Evolutionary conservation across 2,888 invertebrate species (phyloP), one percentile per base, ranked within the genome.

Genomic region (Aricia artaxerxes): DNA sequence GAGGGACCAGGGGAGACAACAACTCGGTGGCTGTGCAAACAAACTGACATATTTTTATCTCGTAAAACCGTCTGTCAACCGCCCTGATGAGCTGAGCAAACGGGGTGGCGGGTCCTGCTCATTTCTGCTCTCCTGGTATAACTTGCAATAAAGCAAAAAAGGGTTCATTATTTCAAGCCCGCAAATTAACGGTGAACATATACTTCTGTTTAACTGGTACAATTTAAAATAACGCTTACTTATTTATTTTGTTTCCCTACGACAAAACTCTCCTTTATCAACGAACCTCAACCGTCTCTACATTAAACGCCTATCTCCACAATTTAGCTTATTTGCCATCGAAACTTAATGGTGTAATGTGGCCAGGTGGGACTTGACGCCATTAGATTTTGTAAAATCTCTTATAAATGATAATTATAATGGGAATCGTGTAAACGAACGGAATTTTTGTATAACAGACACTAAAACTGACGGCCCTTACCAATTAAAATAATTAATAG

Each of bases 41-140:
- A 89, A 88, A 89, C 89, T 90, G 91, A 93, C 91, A 92, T 88
- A 91, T 91, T 92, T 92, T 92, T 93, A 93, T 92, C 93, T 91
- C 85, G 84, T 88, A 88, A 73, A 24, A 76, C 53, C 86, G 86
- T 88, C 88, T 89, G 92, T 92, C 82, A 82, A 80, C 57, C 57
- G 57, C 4, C 57, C 57, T 16, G 16, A 13, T 57, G 82, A 64
- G 86, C 89, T 91, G 90, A 83, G 87, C 87, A 92, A 91, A 92
- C 85, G 87, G 87, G 92, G 91, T 90, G 91, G 90, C 89, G 81
- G 90, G 91, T 92, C 91, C 90, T 89, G 90, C 88, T 88, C 89
- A 87, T 87, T 88, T 87, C 85, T 87, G 57, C 77, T 80, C 81
- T 79, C 79, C 77, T 79, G 79, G 53, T 73, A 80, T 13, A n/a